Evolutionary conservation across 2,888 invertebrate species (phyloP), one percentile per base, ranked within the genome.

Genomic region (Sarcophaga rosellei): DNA sequence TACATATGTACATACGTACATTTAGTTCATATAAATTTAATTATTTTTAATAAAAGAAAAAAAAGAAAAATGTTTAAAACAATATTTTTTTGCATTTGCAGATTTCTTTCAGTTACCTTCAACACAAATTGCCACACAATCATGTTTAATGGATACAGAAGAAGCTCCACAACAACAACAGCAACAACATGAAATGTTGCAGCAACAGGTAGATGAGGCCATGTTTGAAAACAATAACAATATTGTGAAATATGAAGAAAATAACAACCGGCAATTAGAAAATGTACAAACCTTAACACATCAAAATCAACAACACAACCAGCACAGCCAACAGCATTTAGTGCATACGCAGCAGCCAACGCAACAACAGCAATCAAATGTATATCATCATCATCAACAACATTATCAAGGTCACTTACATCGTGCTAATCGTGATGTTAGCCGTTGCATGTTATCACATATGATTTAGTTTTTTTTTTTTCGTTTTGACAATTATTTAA

Each of bases 361-460:
- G 10, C 80, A 70, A 11, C 80, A 77, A 21, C 79, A 57, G 12
- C 84, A 84, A 23, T 84, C 73, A 35, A 53, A 81, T 73, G 77
- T 84, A 25, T 84, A 86, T 78, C 88, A 88, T 61, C 88, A 88
- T 61, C 88, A 88, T 47, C 88, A 88, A 83, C 86, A 86, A 78
- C 87, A 88, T 77, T 92, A 91, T 90, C 91, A 92, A 91, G 91
- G 92, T 91, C 92, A 91, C 88, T 91, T 92, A 89, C 91, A 92
- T 90, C 91, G 92, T 89, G 89, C 91, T 88, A 91, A 91, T 90
- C 90, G 91, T 88, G 91, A 92, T 90, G 91, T 91, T 90, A 92
- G 91, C 90, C 91, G 91, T 90, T 92, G 91, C 89, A 90, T 91
- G 90, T 90, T 91, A 90, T 91, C 91, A 88, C 91, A 91, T 89